Evolutionary conservation across 2,797 vertebrate genomes (phyloP), one percentile per base, ranked within the genome.

Genomic region (Pipistrellus nathusii): DNA sequence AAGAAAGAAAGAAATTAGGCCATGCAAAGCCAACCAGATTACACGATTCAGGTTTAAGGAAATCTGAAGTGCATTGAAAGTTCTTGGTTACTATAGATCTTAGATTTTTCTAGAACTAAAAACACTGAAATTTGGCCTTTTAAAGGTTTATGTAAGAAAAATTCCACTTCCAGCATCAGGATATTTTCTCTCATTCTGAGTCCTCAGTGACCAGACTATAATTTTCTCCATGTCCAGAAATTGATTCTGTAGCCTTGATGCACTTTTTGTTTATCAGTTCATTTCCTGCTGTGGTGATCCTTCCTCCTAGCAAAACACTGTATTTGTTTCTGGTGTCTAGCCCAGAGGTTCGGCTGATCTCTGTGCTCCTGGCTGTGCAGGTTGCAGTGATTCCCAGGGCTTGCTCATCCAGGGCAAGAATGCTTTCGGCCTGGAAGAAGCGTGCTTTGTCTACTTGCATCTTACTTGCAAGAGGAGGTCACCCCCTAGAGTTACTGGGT

Each of bases 1-100:
- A 41, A 41, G 38, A 41, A 41, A 41, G 38, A 41, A 81, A 89
- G 86, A 96, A 96, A 96, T 92, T 66, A 89, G 95, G 72, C 76
- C 95, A 87, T 95, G 87, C 76, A 95, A 69, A 95, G 92, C 68
- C 84, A 94, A 75, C 87, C 88, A 85, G 84, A 95, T 96, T 86
- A 81, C 14, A 84, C 73, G 68, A 94, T 82, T 94, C 73, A 82
- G 41, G 68, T 90, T 85, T 94, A 92, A 93, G 48, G 82, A 92
- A 93, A 88, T 85, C 27, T 41, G 8, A 94, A 80, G 80, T 73
- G 20, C 38, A 44, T 94, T 86, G 84, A 66, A 91, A 30, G 64
- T 84, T 93, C 62, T 83, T 93, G 78, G 23, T 86, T 85, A 53
- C 62, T n/a, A 46, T 6, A 57, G 6, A 81, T 89, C 48, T 80